phyloP scores from a whole-genome alignment of 2,113 vertebrate genomes.

The Ceyx melanurus region DNA sequence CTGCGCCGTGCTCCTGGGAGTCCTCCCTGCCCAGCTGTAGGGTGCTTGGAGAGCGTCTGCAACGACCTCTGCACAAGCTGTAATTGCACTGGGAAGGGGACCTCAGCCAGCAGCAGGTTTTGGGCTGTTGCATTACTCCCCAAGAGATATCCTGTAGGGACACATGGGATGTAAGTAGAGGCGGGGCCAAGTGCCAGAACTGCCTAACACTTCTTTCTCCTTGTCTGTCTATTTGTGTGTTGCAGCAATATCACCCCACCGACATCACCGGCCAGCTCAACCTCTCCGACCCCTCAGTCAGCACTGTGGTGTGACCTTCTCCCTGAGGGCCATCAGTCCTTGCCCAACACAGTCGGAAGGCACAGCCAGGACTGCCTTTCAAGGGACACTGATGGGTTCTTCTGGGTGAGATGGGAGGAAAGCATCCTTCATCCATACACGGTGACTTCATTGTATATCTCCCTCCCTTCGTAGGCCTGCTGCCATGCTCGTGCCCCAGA shows the following conservation, averaged over 20 bases:
- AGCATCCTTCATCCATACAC: constrained; percentile 57
- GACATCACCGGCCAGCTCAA: constrained; percentile 99
- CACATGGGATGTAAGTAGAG: neutral
- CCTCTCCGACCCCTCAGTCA: constrained; percentile 99
- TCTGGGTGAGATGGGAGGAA: constrained; percentile 58
- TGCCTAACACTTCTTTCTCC: constrained; percentile 66
- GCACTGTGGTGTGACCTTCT: constrained; percentile 93
- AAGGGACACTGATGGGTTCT: constrained; percentile 64
- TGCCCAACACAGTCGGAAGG: constrained; percentile 19
- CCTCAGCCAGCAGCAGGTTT: neutral
- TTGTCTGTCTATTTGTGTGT: constrained; percentile 86
- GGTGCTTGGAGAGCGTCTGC: constrained; percentile 17
- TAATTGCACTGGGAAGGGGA: neutral
- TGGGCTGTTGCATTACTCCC: neutral
- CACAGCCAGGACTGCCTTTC: constrained; percentile 57
- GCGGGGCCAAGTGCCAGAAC: neutral
- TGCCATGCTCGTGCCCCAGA: neutral
- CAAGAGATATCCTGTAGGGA: constrained; percentile 15
- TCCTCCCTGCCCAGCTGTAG: neutral
- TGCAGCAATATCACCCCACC: constrained; percentile 98
- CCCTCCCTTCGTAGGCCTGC: constrained; percentile 41
- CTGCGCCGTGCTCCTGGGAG: neutral
- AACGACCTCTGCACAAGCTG: neutral
- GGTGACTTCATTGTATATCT: constrained; percentile 52
- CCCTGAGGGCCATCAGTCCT: constrained; percentile 62